Percentiles rank a stretch among this genome's conserved stretches.
Conservation (phyloP, 2,113 vertebrate species). For the Boulengeromyrus knoepffleri region DNA sequence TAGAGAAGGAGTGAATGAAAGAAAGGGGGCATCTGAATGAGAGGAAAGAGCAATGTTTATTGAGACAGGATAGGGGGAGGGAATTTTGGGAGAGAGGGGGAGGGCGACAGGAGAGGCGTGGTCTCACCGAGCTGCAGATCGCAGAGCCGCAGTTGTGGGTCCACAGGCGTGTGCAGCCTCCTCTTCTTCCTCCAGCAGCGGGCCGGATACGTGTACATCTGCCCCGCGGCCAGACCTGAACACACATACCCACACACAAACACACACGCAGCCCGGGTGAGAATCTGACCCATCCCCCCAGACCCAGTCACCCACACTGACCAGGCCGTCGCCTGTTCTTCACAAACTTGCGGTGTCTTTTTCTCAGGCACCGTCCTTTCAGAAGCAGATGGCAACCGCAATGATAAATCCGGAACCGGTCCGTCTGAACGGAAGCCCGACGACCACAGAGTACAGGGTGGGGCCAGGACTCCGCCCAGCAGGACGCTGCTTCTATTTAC, state of each 20-base stretch:
- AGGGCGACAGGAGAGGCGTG: constrained; percentile 9
- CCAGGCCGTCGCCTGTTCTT: background rate
- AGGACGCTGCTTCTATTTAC: background rate
- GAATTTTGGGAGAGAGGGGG: background rate
- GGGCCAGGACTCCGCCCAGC: background rate
- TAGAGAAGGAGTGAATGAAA: background rate
- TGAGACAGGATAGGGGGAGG: background rate
- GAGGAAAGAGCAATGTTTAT: background rate
- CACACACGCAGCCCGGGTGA: constrained; percentile 11
- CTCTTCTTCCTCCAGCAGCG: constrained; percentile 96
- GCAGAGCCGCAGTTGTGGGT: constrained; percentile 79
- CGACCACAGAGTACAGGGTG: constrained; percentile 22
- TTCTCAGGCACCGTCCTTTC: background rate
- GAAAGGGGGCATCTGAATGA: background rate
- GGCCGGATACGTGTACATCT: constrained; percentile 93
- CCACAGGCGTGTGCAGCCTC: constrained; percentile 78
- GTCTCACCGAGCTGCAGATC: constrained; percentile 82
- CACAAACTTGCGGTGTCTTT: background rate
- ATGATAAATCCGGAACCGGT: background rate
- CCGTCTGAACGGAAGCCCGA: constrained; percentile 5
- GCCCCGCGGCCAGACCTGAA: constrained; percentile 79
- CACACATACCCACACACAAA: constrained; percentile 33
- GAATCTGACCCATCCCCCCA: background rate
- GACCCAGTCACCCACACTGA: background rate
- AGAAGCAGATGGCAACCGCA: constrained; percentile 5